Evolutionary conservation across 2,113 vertebrate species (phyloP), one percentile per base, ranked within the genome.

Genomic region (Gorsachius goisagi): DNA sequence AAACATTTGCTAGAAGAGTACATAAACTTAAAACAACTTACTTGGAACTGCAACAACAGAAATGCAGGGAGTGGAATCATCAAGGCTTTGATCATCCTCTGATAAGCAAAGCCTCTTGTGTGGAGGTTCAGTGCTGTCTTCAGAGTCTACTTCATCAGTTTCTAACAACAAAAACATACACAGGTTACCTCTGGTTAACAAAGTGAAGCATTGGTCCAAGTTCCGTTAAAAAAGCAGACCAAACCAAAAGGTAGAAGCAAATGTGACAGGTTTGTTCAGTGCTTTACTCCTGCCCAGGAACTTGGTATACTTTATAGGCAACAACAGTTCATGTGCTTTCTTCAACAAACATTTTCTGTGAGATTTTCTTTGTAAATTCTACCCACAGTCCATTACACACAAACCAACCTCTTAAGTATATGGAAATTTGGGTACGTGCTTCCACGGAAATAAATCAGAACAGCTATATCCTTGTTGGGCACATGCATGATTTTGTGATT

Each of bases 41-140:
- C 99, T 98, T 37, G 99, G 99, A 96, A 99, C 98, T 26, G 99
- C 98, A 97, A 99, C 98, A 63, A 99, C 98, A n/a, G 99, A 99
- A 97, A 99, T 99, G 94, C 98, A 98, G 0, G 98, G 97, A 47
- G 98, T 87, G 85, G 98, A 92, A 82, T 98, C 98, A 45, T 98
- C 97, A 86, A 98, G 97, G 63, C 98, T 99, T 71, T 98, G 98
- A 60, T 99, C 98, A 98, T 98, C 98, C 33, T 99, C 99, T 73
- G 98, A 99, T 88, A 99, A 97, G 82, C 99, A 98, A 66, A 99
- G 97, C n/a, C 99, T 99, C 97, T 99, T 99, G 95, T 98, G 98
- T 11, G 98, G 97, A 33, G 99, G 99, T 97, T 98, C 99, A 9
- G 93, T 96, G 83, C 98, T 98, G 64, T 99, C 99, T 90, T 99